Percentiles rank a stretch among this genome's conserved stretches.
Evolutionary conservation across 2,888 invertebrate species (phyloP).

Genomic region (Apodemia hepburni): DNA sequence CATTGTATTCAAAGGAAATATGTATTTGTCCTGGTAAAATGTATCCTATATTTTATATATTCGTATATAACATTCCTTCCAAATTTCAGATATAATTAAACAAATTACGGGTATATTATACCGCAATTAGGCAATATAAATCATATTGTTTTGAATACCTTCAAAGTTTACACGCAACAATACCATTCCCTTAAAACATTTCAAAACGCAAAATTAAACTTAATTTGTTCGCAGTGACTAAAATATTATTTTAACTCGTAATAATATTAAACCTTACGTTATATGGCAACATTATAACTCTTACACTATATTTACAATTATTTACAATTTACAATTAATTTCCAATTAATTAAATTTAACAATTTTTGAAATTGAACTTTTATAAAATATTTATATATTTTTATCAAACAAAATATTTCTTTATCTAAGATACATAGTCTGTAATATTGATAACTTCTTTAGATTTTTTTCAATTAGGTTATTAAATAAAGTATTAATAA

Average conservation of each 20-base stretch:
- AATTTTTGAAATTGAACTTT: neutral
- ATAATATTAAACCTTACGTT: conserved; percentile 1
- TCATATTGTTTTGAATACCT: neutral
- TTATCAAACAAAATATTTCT: conserved; percentile 2
- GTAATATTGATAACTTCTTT: neutral
- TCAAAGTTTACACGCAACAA: neutral
- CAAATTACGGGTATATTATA: too few species aligned
- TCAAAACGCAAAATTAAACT: neutral
- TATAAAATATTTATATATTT: neutral
- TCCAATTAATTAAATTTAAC: neutral
- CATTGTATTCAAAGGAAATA: too few species aligned
- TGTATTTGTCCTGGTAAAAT: too few species aligned
- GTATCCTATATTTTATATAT: too few species aligned
- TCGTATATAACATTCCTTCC: too few species aligned
- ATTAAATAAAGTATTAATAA: too few species aligned
- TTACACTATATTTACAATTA: conserved; percentile 19
- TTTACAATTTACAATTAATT: conserved; percentile 16
- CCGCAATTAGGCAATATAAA: too few species aligned
- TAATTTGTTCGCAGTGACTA: neutral
- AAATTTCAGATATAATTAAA: too few species aligned
- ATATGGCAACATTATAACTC: conserved; percentile 18
- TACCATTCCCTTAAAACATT: neutral
- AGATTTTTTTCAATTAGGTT: too few species aligned
- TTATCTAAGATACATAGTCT: neutral
- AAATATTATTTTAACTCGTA: neutral